phyloP scores from a whole-genome alignment of 2,888 invertebrate genomes.

The Acrocera orbiculus region DNA sequence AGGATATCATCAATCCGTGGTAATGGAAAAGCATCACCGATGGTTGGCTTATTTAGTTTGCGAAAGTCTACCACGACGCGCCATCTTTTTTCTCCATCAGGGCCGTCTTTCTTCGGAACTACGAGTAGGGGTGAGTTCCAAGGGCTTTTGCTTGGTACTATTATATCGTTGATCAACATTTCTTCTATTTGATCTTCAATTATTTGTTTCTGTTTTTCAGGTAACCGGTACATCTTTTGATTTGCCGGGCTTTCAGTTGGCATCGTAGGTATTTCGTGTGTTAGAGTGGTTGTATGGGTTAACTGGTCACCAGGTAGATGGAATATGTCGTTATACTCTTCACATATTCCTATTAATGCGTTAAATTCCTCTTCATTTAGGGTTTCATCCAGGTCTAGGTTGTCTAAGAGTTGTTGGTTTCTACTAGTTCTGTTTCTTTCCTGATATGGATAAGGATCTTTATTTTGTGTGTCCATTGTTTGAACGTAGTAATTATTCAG shows the following conservation, averaged over 20 bases:
- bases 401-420: too few species aligned
- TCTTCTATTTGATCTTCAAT: too few species aligned
- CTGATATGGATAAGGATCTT: too few species aligned
- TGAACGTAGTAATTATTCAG: too few species aligned
- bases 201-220: too few species aligned
- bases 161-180: too few species aligned
- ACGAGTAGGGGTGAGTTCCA: not conserved
- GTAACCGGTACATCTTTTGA: too few species aligned
- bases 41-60: conserved; percentile 3
- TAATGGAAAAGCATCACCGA: not conserved
- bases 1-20: conserved; percentile 2
- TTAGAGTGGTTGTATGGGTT: not conserved
- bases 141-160: not conserved
- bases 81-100: not conserved
- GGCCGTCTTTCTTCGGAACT: not conserved
- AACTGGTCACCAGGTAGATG: not conserved
- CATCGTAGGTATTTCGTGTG: too few species aligned
- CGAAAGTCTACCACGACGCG: not conserved
- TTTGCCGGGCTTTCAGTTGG: too few species aligned
- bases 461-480: too few species aligned
- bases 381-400: not conserved
- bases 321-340: not conserved
- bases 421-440: too few species aligned
- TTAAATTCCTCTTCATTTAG: not conserved
- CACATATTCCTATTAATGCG: not conserved